A percentile compares a stretch with the other conserved stretches of the same genome.
Evolutionary conservation across 2,113 vertebrate genomes (phyloP).

Genomic region (Dasyornis broadbenti): DNA sequence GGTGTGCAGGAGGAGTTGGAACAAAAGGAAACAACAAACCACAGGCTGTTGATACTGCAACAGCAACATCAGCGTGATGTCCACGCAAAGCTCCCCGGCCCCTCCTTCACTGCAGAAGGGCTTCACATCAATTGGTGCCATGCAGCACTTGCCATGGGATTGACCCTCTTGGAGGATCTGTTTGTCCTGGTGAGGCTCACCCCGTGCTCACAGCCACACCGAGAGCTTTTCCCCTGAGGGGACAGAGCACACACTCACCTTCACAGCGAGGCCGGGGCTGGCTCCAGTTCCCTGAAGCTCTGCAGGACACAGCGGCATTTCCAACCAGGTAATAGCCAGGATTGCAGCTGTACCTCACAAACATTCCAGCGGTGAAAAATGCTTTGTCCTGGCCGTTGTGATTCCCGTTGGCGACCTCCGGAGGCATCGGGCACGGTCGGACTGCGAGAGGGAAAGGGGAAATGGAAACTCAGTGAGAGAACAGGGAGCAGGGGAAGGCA

Average conservation of each 20-base stretch:
- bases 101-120: accelerated
- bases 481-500: accelerated
- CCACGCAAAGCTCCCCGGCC: not conserved
- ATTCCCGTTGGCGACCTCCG: not conserved
- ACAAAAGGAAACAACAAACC: not conserved
- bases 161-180: not conserved
- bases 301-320: not conserved
- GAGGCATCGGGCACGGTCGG: not conserved
- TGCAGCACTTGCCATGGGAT: not conserved
- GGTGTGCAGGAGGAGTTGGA: accelerated
- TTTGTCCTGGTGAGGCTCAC: too few relatives aligned
- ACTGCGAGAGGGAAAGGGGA: not conserved
- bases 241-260: too few relatives aligned
- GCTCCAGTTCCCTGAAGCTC: constrained; percentile 33
- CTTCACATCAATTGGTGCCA: too few relatives aligned
- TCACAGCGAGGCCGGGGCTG: not conserved
- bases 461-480: accelerated
- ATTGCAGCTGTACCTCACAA: not conserved
- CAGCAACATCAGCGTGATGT: accelerated
- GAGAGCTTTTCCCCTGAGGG: too few relatives aligned
- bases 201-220: too few relatives aligned
- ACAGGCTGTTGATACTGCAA: not conserved
- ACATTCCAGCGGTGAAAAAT: accelerated
- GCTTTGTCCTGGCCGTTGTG: not conserved
- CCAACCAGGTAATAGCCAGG: constrained; percentile 27